Evolutionary conservation across 2,888 invertebrate genomes (phyloP).

Genomic region (Drosophila greeni): DNA sequence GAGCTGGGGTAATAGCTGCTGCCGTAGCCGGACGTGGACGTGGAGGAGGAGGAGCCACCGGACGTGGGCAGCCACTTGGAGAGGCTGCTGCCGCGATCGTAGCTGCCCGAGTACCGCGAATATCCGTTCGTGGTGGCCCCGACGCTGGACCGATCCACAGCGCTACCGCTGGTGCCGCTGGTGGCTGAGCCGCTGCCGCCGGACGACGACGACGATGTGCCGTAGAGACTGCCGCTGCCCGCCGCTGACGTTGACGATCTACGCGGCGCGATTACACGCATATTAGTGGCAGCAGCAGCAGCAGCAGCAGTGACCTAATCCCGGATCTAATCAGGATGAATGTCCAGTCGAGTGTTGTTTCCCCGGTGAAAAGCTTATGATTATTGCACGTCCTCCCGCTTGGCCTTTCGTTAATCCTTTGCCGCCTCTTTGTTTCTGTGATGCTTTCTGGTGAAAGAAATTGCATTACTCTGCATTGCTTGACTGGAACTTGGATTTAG

Average conservation of each 20-base stretch:
- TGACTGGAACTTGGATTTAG: background rate
- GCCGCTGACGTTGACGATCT: slow-evolving; percentile 78
- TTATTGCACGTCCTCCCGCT: slow-evolving; percentile 4
- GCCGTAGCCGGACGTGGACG: slow-evolving; percentile 44
- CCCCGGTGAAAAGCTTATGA: background rate
- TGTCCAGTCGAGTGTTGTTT: slow-evolving; percentile 38
- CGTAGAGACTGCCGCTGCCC: slow-evolving; percentile 78
- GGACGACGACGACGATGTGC: slow-evolving; percentile 73
- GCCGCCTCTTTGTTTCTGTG: background rate
- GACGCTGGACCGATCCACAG: slow-evolving; percentile 32
- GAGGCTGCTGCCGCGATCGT: slow-evolving; percentile 73
- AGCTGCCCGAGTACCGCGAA: slow-evolving; percentile 65
- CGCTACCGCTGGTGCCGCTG: slow-evolving; percentile 63
- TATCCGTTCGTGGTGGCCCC: slow-evolving; percentile 66
- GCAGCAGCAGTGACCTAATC: slow-evolving; percentile 44
- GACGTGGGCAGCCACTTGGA: slow-evolving; percentile 69
- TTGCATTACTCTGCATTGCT: background rate
- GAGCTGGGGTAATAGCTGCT: slow-evolving; percentile 65
- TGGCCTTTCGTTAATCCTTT: background rate
- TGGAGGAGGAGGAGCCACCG: slow-evolving; percentile 41
- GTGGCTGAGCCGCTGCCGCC: slow-evolving; percentile 60
- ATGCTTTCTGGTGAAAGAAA: background rate
- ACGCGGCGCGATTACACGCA: slow-evolving; percentile 80
- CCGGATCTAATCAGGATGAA: slow-evolving; percentile 31
- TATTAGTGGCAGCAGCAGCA: slow-evolving; percentile 71